phyloP scores from a whole-genome alignment of 2,113 vertebrate species.

The Osmerus mordax region DNA sequence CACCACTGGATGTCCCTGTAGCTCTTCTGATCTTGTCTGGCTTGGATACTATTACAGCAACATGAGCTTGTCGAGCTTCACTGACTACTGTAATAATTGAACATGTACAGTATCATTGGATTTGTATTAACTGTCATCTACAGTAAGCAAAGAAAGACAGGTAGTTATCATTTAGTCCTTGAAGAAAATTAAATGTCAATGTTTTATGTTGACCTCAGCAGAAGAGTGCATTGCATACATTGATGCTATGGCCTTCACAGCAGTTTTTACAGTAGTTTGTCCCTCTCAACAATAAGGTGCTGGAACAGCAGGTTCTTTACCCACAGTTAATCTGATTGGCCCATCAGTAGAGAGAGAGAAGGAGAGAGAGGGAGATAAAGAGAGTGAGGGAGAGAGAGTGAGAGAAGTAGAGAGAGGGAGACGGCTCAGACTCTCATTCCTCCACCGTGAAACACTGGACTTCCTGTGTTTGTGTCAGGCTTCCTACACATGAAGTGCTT shows the following conservation, averaged over 20 bases:
- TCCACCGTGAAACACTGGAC: slow-evolving; percentile 62
- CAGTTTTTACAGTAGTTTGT: slow-evolving; percentile 26
- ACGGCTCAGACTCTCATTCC: slow-evolving; percentile 21
- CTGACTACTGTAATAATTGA: no score
- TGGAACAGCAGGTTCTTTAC: slow-evolving; percentile 53
- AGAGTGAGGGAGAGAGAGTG: background rate
- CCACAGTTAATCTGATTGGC: slow-evolving; percentile 63
- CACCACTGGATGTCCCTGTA: slow-evolving; percentile 53
- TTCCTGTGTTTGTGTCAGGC: slow-evolving; percentile 80
- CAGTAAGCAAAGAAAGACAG: no score
- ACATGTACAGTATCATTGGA: no score
- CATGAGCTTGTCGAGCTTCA: no score
- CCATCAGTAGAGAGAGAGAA: slow-evolving; percentile 51
- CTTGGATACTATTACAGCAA: no score
- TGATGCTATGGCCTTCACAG: slow-evolving; percentile 18
- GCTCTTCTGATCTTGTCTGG: slow-evolving; percentile 19
- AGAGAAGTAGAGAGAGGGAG: background rate
- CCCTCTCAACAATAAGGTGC: slow-evolving; percentile 36
- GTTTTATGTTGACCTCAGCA: slow-evolving; percentile 7
- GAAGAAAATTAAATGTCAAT: no score
- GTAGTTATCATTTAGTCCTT: no score
- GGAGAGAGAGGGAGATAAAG: no score
- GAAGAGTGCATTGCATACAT: background rate
- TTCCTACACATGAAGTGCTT: slow-evolving; percentile 71
- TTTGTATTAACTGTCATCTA: no score